Evolutionary conservation across 2,797 vertebrate genomes (phyloP).

Genomic region (Tauraco hartlaubi): DNA sequence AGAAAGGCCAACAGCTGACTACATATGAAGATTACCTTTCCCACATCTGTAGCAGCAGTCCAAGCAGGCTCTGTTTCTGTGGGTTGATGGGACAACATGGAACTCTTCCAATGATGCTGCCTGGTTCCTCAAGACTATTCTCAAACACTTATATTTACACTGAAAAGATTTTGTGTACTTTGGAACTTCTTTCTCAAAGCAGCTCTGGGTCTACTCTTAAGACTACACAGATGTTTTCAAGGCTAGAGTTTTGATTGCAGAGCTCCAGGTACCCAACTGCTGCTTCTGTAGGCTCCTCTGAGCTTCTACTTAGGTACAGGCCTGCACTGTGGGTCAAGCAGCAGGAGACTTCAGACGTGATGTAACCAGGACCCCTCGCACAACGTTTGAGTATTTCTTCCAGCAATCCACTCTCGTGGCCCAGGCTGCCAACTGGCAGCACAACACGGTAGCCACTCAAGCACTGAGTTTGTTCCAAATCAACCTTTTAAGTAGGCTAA

Average conservation of each 20-base stretch:
- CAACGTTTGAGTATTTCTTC: constrained; percentile 26
- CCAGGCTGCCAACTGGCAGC: constrained; percentile 58
- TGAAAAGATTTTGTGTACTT: not conserved
- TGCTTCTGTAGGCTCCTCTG: not conserved
- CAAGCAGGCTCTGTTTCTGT: not conserved
- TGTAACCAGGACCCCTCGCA: constrained; percentile 25
- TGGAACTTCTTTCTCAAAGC: not conserved
- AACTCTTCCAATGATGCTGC: not conserved
- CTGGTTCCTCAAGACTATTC: not conserved
- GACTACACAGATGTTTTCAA: not conserved
- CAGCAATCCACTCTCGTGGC: not conserved
- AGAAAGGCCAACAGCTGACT: not conserved
- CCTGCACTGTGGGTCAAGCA: not conserved
- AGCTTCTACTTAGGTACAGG: not conserved
- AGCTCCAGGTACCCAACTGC: not conserved
- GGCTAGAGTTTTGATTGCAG: not conserved
- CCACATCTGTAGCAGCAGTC: not conserved
- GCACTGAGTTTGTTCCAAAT: constrained; percentile 57
- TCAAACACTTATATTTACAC: not conserved
- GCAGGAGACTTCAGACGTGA: not conserved
- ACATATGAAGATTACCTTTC: not conserved
- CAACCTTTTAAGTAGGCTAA: constrained; percentile 71
- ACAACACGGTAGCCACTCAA: constrained; percentile 18
- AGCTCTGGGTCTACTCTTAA: not conserved
- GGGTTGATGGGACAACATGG: not conserved